Conservation (phyloP, 2,797 vertebrate genomes). For the Falco novaeseelandiae region DNA sequence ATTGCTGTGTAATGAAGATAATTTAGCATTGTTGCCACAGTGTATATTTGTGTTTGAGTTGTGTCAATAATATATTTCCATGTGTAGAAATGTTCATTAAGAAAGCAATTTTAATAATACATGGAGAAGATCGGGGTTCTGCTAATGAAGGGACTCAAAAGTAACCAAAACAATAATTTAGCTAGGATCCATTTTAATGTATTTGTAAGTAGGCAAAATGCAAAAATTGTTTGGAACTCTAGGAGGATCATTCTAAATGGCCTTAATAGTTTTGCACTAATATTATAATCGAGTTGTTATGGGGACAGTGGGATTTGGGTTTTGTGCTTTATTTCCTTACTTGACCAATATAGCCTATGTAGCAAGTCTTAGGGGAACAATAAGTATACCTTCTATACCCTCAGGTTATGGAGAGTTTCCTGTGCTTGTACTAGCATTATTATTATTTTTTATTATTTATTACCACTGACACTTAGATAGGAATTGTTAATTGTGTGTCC, state of each 20-base stretch:
- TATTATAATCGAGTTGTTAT: not conserved
- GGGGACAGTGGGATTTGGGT: not conserved
- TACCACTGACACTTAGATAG: not conserved
- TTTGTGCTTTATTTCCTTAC: not conserved
- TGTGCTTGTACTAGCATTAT: not conserved
- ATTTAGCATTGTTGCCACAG: slow-evolving; percentile 20
- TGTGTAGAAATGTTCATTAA: not conserved
- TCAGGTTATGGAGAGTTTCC: not conserved
- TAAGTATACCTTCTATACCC: not conserved
- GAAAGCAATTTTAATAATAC: slow-evolving; percentile 3
- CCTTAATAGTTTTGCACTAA: not conserved
- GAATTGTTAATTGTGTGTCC: not conserved
- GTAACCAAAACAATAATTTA: not conserved
- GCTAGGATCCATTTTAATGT: not conserved
- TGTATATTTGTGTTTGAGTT: not conserved
- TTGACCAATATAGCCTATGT: not conserved
- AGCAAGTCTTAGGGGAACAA: not conserved
- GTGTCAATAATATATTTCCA: slow-evolving; percentile 36
- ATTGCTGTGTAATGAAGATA: not conserved
- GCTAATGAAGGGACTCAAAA: not conserved
- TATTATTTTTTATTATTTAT: not conserved
- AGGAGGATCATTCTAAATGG: not conserved
- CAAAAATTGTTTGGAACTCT: not conserved
- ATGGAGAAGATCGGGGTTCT: not conserved
- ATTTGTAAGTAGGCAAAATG: not conserved